Conservation (phyloP, 1,140 invertebrate genomes). For the Hyles vespertilio region DNA sequence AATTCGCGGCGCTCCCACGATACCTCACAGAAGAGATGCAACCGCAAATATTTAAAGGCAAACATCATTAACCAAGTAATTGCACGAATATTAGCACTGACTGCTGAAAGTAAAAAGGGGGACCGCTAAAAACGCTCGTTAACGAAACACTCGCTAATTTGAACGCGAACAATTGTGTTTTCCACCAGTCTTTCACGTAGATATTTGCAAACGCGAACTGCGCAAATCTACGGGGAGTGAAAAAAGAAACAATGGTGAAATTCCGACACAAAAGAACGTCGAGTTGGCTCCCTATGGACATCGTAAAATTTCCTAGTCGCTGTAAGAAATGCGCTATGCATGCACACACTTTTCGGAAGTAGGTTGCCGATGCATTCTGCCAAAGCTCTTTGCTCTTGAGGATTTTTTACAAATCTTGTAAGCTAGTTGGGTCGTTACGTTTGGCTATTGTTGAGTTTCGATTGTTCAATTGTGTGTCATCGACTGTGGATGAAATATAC, state of each 20-base stretch:
- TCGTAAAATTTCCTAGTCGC: conserved; percentile 11
- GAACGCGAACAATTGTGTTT: conserved; percentile 23
- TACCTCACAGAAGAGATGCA: conserved; percentile 8
- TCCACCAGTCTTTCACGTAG: conserved; percentile 10
- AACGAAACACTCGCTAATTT: conserved; percentile 19
- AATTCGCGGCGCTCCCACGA: neutral
- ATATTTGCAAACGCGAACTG: conserved; percentile 7
- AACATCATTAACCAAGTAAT: conserved; percentile 2
- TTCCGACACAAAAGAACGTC: conserved; percentile 13
- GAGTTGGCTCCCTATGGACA: conserved; percentile 12
- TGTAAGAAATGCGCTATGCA: conserved; percentile 17
- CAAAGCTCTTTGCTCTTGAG: conserved; percentile 2
- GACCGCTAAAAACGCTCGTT: conserved; percentile 19
- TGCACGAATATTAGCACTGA: conserved; percentile 3
- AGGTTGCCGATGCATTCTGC: conserved; percentile 2
- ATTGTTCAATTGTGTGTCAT: too few species aligned
- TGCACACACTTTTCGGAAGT: conserved; percentile 12
- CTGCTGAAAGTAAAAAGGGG: neutral
- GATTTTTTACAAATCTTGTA: too few species aligned
- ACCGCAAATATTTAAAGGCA: neutral
- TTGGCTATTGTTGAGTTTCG: too few species aligned
- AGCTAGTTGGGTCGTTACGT: too few species aligned
- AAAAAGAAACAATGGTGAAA: conserved; percentile 9
- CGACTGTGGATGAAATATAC: too few species aligned
- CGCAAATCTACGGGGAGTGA: conserved; percentile 6